Conservation (phyloP, 2,888 invertebrate genomes). For the Cabera pusaria region DNA sequence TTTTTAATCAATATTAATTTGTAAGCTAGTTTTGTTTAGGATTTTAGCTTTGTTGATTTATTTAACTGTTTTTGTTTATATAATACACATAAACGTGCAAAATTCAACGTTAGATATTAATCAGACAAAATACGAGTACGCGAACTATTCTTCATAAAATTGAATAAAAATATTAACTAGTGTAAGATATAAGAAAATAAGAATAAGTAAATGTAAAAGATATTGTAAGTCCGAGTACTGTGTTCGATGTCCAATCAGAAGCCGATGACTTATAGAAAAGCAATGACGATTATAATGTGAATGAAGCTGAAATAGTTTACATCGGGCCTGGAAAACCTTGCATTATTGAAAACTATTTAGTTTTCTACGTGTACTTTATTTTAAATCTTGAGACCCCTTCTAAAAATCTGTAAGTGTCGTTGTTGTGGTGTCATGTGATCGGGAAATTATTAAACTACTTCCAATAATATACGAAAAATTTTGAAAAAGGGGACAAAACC, state of each 20-base stretch:
- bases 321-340: no score
- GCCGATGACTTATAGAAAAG: constrained; percentile 1
- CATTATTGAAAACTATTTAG: no score
- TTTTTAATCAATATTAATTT: no score
- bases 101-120: no score
- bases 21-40: no score
- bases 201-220: background rate
- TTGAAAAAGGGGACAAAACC: constrained; percentile 48
- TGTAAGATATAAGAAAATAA: background rate
- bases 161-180: no score
- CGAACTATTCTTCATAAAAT: no score
- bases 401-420: constrained; percentile 31
- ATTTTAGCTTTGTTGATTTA: no score
- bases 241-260: background rate
- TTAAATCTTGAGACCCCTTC: constrained; percentile 6
- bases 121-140: no score
- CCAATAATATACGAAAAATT: constrained; percentile 41
- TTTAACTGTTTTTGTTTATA: no score
- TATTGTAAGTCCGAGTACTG: constrained; percentile 5
- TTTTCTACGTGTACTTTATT: constrained; percentile 13
- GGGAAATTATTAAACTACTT: constrained; percentile 35
- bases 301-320: background rate
- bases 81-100: no score
- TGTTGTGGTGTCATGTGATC: constrained; percentile 50
- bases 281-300: constrained; percentile 2